Evolutionary conservation across 1,140 invertebrate species (phyloP), one percentile per base, ranked within the genome.

Genomic region (Oryctes rhinoceros): DNA sequence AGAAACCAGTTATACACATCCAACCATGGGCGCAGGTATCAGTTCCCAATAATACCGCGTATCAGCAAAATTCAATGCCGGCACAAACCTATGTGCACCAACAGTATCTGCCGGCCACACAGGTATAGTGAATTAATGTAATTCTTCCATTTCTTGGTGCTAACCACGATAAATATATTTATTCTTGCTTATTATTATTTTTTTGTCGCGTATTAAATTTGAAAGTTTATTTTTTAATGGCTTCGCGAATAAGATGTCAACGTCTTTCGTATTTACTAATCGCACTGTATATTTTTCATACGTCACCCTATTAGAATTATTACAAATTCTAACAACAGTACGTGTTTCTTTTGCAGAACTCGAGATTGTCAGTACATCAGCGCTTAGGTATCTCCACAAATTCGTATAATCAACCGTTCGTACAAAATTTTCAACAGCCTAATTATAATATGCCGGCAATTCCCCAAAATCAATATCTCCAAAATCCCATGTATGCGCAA

Each of bases 361-460:
- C 75, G 30, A 44, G 75, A 49, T 44, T 76, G n/a, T 37, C 75
- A 39, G 75, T 76, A 7, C 75, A 76, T 76, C 75, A 76, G 39
- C 75, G 75, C 11, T 39, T 76, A 49, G 75, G 75, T 49, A 24
- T 76, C 39, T 47, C 37, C 15, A 44, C 37, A 49, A 47, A 76
- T 76, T 47, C 37, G 7, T 47, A 47, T 24, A 47, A 48, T 76
- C 18, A 48, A 10, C 37, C 13, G 35, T 76, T 47, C 30, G 47
- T 48, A 15, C 75, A 76, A n/a, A 76, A 76, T 48, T 44, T 76
- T 76, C 75, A 76, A 76, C 75, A 76, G 47, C 75, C 75, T 18
- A 49, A 39, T 47, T 47, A 76, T 48, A 76, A 76, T 76, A 15
- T 76, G 75, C 75, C 37, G 48, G 13, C 47, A 47, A 44, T 47